phyloP scores from a whole-genome alignment of 64 coral and sea anemone genomes.

The Astreopora myriophthalma region DNA sequence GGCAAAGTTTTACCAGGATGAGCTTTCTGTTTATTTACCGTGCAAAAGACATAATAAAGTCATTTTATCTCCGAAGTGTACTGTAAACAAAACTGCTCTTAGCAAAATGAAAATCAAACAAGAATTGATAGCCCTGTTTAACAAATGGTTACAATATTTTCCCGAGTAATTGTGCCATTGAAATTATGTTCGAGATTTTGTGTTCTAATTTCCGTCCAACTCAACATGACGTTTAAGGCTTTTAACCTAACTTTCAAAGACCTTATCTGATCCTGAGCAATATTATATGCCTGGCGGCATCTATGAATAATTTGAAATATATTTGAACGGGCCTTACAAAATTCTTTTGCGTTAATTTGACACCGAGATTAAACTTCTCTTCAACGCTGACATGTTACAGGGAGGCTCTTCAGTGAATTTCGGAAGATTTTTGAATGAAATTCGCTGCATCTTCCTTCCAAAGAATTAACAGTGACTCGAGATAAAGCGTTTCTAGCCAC shows the following conservation, averaged over 20 bases:
- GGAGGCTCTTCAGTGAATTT: not conserved
- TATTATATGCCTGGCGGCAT: slow-evolving; percentile 54
- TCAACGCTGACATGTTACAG: not conserved
- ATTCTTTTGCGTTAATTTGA: slow-evolving; percentile 78
- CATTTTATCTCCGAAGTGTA: slow-evolving; percentile 89
- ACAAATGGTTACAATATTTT: slow-evolving; percentile 90
- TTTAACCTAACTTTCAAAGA: slow-evolving; percentile 79
- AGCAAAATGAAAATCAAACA: slow-evolving; percentile 92
- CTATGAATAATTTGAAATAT: slow-evolving; percentile 76
- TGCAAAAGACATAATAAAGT: slow-evolving; percentile 71
- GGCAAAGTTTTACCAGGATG: slow-evolving; percentile 74
- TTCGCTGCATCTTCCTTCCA: not conserved
- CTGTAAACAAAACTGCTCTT: slow-evolving; percentile 89
- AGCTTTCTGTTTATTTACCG: slow-evolving; percentile 62
- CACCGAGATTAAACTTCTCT: slow-evolving; percentile 60
- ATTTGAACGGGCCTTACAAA: slow-evolving; percentile 63
- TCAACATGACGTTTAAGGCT: slow-evolving; percentile 70
- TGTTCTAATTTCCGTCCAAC: slow-evolving; percentile 80
- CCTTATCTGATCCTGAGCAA: slow-evolving; percentile 79
- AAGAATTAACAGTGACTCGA: not conserved
- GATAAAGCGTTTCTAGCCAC: not conserved
- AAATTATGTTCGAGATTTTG: slow-evolving; percentile 72
- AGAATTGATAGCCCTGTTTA: slow-evolving; percentile 87
- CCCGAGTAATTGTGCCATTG: slow-evolving; percentile 84
- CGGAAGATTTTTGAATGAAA: not conserved